Evolutionary conservation across 1,140 invertebrate genomes (phyloP).

Genomic region (Popillia japonica): DNA sequence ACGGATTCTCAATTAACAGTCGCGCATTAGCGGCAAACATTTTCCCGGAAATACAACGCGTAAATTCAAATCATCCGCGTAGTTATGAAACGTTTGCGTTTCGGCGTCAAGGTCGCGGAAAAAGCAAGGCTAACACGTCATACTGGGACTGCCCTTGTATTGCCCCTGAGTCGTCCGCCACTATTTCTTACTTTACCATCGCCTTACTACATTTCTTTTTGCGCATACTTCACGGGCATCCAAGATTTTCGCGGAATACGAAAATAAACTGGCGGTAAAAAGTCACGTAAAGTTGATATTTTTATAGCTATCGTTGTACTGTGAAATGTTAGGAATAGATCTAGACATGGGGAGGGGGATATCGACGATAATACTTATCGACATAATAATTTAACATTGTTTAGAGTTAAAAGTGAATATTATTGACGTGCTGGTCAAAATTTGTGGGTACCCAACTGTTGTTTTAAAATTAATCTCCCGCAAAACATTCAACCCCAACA

Average conservation of each 20-base stretch:
- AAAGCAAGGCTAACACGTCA: background rate
- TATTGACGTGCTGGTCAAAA: too few species aligned
- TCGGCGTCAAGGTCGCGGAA: background rate
- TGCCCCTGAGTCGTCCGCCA: background rate
- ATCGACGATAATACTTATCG: too few species aligned
- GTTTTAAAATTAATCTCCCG: too few species aligned
- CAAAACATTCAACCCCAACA: too few species aligned
- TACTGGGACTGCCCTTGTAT: background rate
- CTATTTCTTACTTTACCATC: background rate
- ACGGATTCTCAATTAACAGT: background rate
- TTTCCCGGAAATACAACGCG: background rate
- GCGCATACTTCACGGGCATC: background rate
- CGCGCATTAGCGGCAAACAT: too few species aligned
- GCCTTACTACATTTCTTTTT: background rate
- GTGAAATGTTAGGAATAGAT: too few species aligned
- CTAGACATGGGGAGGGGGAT: too few species aligned
- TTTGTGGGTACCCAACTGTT: too few species aligned
- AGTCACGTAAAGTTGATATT: background rate
- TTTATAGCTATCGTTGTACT: background rate
- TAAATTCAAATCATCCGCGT: background rate
- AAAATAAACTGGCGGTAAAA: background rate
- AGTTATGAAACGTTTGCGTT: background rate
- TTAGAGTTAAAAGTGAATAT: too few species aligned
- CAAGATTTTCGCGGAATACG: background rate
- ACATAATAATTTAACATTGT: too few species aligned